Percentiles rank a stretch among this genome's conserved stretches.
These are phyloP conservation scores for Ficedula albicollis DNA, from an alignment of 2,797 vertebrate genomes.

Conservation along the genomic window DNA sequence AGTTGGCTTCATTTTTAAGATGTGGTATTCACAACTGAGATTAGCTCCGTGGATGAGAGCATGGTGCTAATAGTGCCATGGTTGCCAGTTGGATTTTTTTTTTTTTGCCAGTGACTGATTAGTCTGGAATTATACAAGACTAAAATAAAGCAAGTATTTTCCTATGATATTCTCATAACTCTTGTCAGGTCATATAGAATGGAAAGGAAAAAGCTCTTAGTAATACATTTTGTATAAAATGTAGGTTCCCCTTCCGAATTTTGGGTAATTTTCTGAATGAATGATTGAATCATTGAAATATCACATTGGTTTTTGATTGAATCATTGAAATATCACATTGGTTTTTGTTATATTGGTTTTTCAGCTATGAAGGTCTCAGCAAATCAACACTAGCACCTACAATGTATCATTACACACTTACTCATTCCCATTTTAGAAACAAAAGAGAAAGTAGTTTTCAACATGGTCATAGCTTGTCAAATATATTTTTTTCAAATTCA, in stretches of 20 bases:
- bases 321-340: neutral
- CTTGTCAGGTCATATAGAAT: fast-evolving
- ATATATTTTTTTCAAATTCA: neutral
- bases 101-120: neutral
- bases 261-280: neutral
- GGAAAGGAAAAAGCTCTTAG: neutral
- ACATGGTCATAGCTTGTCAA: neutral
- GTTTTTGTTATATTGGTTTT: neutral
- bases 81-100: neutral
- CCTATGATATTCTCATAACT: neutral
- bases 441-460: neutral
- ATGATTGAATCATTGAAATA: neutral
- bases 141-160: neutral
- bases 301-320: fast-evolving
- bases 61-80: neutral
- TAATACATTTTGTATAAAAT: neutral
- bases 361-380: neutral
- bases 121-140: neutral
- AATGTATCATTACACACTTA: neutral
- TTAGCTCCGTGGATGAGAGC: neutral
- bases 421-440: neutral
- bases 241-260: neutral
- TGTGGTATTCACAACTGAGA: neutral
- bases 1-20: neutral
- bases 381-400: neutral